These are phyloP conservation scores for Anoplophora glabripennis DNA, from an alignment of 1,140 invertebrate genomes.

Conservation along the genomic window DNA sequence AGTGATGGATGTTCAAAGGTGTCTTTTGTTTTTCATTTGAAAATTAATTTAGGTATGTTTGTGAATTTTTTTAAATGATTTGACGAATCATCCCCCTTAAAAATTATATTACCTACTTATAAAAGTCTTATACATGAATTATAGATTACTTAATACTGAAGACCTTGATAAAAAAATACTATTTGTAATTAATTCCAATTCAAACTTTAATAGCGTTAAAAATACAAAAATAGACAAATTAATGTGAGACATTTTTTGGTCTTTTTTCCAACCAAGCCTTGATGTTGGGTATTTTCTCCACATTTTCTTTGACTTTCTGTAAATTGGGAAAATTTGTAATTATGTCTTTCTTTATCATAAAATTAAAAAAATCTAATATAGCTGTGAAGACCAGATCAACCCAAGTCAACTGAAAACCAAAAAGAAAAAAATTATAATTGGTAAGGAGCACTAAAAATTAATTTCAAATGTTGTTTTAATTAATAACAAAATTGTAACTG, in stretches of 20 bases:
- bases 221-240: no score
- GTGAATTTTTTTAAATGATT: no score
- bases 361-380: conserved; percentile 59
- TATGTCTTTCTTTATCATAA: conserved; percentile 55
- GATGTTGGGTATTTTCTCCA: conserved; percentile 57
- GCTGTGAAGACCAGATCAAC: conserved; percentile 63
- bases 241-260: conserved; percentile 40
- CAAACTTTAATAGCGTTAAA: background rate
- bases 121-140: no score
- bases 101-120: no score
- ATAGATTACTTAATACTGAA: no score
- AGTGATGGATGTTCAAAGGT: no score
- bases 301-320: conserved; percentile 54
- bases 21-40: no score
- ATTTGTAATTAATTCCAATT: no score
- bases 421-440: background rate
- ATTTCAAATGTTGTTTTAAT: background rate
- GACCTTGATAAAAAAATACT: no score
- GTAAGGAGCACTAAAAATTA: background rate
- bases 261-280: conserved; percentile 65
- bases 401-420: conserved; percentile 53
- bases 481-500: background rate
- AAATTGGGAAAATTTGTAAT: conserved; percentile 59
- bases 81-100: no score
- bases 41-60: no score